Percentiles rank a stretch among this genome's conserved stretches.
These are phyloP conservation scores for Semaprochilodus insignis DNA, from an alignment of 2,797 vertebrate species.

Conservation along the genomic window DNA sequence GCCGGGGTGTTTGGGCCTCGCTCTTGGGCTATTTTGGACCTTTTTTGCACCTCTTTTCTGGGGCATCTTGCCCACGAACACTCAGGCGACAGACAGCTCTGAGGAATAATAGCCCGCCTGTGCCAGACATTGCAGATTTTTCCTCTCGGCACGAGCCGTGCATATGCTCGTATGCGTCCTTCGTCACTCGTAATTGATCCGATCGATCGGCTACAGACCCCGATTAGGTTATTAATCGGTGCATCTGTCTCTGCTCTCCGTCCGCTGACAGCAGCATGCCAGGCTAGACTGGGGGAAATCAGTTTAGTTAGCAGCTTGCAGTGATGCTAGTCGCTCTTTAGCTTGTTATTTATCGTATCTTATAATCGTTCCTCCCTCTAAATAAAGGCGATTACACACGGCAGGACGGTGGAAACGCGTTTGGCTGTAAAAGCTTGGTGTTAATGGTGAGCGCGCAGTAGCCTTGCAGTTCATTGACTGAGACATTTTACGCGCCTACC, in stretches of 20 bases:
- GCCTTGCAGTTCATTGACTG: constrained; percentile 60
- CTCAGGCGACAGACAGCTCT: not conserved
- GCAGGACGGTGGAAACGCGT: not conserved
- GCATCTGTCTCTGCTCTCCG: not conserved
- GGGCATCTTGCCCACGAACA: not conserved
- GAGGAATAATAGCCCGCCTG: constrained; percentile 52
- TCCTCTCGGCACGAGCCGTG: not conserved
- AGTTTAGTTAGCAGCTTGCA: constrained; percentile 33
- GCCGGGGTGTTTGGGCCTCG: not conserved
- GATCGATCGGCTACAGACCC: not conserved
- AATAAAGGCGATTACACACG: not conserved
- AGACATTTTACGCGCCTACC: constrained; percentile 81
- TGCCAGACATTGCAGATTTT: constrained; percentile 43
- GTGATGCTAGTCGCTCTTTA: not conserved
- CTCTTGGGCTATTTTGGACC: not conserved
- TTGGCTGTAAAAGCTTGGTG: not conserved
- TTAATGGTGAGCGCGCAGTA: constrained; percentile 55
- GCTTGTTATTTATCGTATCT: not conserved
- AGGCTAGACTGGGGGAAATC: constrained; percentile 24
- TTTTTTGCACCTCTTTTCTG: not conserved
- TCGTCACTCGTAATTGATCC: not conserved
- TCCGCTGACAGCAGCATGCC: constrained; percentile 39
- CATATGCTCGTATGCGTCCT: not conserved
- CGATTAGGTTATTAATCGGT: not conserved
- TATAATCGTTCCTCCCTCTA: not conserved